Evolutionary conservation across 2,797 vertebrate genomes (phyloP).

Genomic region (Chiroxiphia lanceolata): DNA sequence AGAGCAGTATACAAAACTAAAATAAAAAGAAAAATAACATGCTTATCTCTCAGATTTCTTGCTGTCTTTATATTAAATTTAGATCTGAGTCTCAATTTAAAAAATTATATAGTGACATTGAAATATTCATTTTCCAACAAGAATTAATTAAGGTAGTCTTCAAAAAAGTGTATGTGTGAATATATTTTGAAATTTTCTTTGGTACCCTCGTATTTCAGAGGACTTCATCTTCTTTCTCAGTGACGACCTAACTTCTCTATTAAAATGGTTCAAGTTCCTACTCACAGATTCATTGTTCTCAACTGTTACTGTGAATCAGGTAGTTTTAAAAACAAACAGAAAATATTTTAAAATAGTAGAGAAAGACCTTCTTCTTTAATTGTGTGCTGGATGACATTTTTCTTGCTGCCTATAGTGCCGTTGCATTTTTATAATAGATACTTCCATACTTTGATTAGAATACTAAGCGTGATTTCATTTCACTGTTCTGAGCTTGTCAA

Average conservation of each 20-base stretch:
- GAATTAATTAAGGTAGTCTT: slow-evolving; percentile 68
- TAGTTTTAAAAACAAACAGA: slow-evolving; percentile 71
- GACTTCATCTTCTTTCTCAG: slow-evolving; percentile 58
- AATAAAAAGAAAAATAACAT: background rate
- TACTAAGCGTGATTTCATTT: slow-evolving; percentile 82
- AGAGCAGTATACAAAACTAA: background rate
- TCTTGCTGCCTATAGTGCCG: slow-evolving; percentile 54
- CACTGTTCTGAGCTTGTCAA: slow-evolving; percentile 81
- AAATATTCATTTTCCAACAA: slow-evolving; percentile 67
- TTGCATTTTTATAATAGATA: slow-evolving; percentile 77
- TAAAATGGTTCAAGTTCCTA: slow-evolving; percentile 61
- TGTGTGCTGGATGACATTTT: slow-evolving; percentile 72
- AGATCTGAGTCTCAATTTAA: slow-evolving; percentile 4
- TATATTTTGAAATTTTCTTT: slow-evolving; percentile 70
- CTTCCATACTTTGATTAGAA: slow-evolving; percentile 82
- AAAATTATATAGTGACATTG: slow-evolving; percentile 12
- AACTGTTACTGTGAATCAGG: slow-evolving; percentile 61
- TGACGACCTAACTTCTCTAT: slow-evolving; percentile 65
- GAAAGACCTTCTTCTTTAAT: slow-evolving; percentile 67
- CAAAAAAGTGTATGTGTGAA: slow-evolving; percentile 56
- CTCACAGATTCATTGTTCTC: slow-evolving; percentile 71
- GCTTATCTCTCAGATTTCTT: background rate
- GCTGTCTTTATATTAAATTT: slow-evolving; percentile 30
- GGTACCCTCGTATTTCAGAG: slow-evolving; percentile 56
- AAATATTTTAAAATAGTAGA: slow-evolving; percentile 57